Evolutionary conservation across 2,113 vertebrate species (phyloP), one percentile per base, ranked within the genome.

Genomic region (Garra rufa): DNA sequence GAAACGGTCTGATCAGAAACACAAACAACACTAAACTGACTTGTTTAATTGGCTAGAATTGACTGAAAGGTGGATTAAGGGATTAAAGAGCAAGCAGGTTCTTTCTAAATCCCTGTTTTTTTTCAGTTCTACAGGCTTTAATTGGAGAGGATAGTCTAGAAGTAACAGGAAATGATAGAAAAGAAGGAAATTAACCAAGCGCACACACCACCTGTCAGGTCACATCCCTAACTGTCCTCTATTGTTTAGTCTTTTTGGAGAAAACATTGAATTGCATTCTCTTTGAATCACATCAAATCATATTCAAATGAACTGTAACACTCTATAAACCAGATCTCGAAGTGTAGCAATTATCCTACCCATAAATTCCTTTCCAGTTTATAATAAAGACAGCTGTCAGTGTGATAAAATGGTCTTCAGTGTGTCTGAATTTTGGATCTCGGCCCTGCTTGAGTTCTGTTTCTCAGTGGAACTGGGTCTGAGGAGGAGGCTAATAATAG

Each of bases 381-480:
- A 41, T 55, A 41, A 41, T 50, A 81, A 81, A 81, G 52, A 69
- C 59, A 81, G 59, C 24, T 67, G 59, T 65, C 59, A 67, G 43
- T 34, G 28, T 81, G 78, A 81, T 81, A 82, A 52, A 82, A 65
- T 52, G 21, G 46, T 14, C 28, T 43, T 67, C 78, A 65, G 78
- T 26, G 48, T 55, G 30, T 81, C 61, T 70, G 41, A 3, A 41
- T 82, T 11, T 55, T 71, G 44, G 21, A 82, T 71, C 43, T 50
- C 15, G 5, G 61, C 61, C 26, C 61, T 55, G 65, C 17, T 19
- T 67, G 77, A 80, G 59, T 52, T 67, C 46, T 70, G 63, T 69
- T 52, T 82, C 48, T 67, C 26, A 34, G 59, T 67, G 17, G 43
- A 81, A n/a, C 59, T 82, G 80, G 80, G 80, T 82, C 80, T 82